These are phyloP conservation scores for Hyperopisus bebe DNA, from an alignment of 2,113 vertebrate species.

Conservation along the genomic window DNA sequence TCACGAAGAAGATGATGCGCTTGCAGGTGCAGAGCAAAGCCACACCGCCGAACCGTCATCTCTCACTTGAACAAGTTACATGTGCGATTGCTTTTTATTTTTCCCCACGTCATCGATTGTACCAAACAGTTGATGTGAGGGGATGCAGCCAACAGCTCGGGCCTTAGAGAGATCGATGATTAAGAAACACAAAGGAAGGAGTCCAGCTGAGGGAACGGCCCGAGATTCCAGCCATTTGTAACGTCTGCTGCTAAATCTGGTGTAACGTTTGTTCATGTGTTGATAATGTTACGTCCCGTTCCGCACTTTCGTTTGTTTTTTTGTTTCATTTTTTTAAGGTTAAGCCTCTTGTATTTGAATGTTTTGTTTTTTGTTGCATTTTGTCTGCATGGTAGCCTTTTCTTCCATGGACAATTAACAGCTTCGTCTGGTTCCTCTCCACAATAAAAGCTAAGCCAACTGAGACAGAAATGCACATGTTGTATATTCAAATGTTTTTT, in stretches of 20 bases:
- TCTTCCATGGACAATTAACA: slow-evolving; percentile 39
- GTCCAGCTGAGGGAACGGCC: not conserved
- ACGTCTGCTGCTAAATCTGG: not conserved
- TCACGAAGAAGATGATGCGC: not conserved
- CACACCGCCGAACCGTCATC: not conserved
- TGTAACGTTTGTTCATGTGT: not conserved
- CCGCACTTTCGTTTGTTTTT: not conserved
- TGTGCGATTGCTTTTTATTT: not conserved
- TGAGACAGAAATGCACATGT: slow-evolving; percentile 18
- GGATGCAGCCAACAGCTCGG: not conserved
- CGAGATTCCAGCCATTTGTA: not conserved
- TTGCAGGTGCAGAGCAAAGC: not conserved
- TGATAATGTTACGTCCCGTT: not conserved
- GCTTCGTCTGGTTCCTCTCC: slow-evolving; percentile 36
- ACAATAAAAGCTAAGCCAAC: slow-evolving; percentile 50
- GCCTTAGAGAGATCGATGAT: not conserved
- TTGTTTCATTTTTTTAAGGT: not conserved
- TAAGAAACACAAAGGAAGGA: not conserved
- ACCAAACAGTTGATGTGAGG: not conserved
- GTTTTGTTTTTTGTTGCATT: not conserved
- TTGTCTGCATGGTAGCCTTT: not conserved
- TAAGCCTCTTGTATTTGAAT: not conserved
- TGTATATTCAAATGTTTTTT: slow-evolving; percentile 41
- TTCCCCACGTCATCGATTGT: not conserved
- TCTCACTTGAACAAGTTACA: not conserved